Base-by-base conservation (phyloP, 1,140 invertebrate genomes). In the Brachionus rubens region DNA sequence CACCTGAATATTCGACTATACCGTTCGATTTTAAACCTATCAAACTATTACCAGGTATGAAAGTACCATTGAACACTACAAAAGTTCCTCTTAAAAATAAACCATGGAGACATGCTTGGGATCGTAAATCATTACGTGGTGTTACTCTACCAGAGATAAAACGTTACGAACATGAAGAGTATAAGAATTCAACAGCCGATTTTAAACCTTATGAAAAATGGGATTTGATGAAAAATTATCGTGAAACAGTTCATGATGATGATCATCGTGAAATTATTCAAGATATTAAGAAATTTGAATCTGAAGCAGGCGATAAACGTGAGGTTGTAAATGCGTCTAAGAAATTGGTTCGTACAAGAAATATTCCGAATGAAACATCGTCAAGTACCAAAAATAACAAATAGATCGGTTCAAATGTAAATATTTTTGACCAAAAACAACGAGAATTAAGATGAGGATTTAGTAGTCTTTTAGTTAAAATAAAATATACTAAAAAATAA, bases 1-100 rank as follows among this genome's bases (percentile, higher is more conserved):
- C 91, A 36, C 89, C 89, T 0, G 92, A 98, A 83, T 96, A 93
- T 82, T 94, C 92, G 81, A 97, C 93, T 16, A 91, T 99, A 81
- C 90, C 94, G 79, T 87, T 92, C 62, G 91, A 98, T 81, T 93
- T 98, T 91, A 90, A 94, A 81, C 85, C 89, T 21, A 91, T 95
- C 82, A 85, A 89, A 75, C 77, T 91, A 36, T 88, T 90, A 12
- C 91, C 93, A 82, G 92, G 88, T 56, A 84, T 87, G 48, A 84
- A 89, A 36, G 89, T 98, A 0, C 94, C 94, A 10, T 81, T 99
- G 0, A 99, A 99, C 86, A 81, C 89, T 24, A 86, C 91, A 1
- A 90, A 90, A 89, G 89, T 92, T 0, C 88, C 89, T 81, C 82
- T 98, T 67, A 93, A 93, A 81, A 91, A 91, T 1, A 88, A 86